Conservation (phyloP, 2,113 vertebrate genomes). For the Clinocottus analis region DNA sequence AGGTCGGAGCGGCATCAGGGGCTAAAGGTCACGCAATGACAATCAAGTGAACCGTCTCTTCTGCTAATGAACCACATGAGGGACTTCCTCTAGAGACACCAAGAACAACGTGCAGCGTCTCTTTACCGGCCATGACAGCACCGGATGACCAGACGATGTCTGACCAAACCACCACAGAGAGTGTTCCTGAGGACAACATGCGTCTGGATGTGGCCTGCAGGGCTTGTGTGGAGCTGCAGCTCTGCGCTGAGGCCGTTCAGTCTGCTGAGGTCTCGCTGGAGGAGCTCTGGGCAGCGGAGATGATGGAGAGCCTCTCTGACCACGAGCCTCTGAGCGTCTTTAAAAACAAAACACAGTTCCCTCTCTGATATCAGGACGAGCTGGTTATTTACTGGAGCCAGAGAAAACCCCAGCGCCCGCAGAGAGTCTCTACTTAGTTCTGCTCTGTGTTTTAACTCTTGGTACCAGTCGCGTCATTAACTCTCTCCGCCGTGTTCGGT, state of each 20-base stretch:
- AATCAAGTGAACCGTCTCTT: not conserved
- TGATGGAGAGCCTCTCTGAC: conserved; percentile 34
- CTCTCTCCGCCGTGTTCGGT: no score
- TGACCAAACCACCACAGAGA: not conserved
- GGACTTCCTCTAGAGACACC: not conserved
- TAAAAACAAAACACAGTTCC: conserved; percentile 24
- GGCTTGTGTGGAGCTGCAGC: no score
- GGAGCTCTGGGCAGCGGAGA: conserved; percentile 22
- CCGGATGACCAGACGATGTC: not conserved
- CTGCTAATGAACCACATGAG: not conserved
- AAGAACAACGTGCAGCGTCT: not conserved
- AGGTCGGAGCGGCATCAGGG: not conserved
- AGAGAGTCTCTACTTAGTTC: conserved; percentile 48
- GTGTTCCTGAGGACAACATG: not conserved
- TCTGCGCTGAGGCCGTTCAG: no score
- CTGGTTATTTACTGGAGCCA: conserved; percentile 66
- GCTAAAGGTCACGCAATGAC: not conserved
- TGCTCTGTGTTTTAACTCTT: conserved; percentile 38
- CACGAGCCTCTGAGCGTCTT: conserved; percentile 31
- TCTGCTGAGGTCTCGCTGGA: conserved; percentile 14
- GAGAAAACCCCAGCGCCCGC: conserved; percentile 53
- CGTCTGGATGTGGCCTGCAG: no score
- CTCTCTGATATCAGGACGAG: conserved; percentile 60
- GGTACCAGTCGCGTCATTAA: conserved; percentile 29
- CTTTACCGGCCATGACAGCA: not conserved